Evolutionary conservation across 2,888 invertebrate genomes (phyloP).

Genomic region (Margaritifera margaritifera): DNA sequence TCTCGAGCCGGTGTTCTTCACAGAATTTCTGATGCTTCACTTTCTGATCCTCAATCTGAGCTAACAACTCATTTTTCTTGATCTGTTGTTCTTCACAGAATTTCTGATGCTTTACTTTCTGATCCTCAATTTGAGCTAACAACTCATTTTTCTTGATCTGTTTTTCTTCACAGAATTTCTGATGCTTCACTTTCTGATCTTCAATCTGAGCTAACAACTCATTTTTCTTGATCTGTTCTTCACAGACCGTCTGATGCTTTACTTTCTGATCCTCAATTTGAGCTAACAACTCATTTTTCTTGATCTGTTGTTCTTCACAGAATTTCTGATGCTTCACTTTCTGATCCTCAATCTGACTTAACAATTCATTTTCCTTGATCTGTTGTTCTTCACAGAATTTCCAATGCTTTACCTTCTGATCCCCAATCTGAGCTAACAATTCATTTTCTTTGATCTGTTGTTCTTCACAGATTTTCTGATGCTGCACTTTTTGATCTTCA

Average conservation of each 20-base stretch:
- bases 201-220: constrained; percentile 16
- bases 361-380: too few species aligned
- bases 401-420: background rate
- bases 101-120: too few species aligned
- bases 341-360: too few species aligned
- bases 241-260: constrained; percentile 13
- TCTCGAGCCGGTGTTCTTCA: too few species aligned
- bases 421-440: constrained; percentile 2
- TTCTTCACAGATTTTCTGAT: background rate
- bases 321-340: too few species aligned
- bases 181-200: constrained; percentile 28
- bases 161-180: too few species aligned
- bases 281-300: constrained; percentile 5
- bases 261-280: constrained; percentile 27
- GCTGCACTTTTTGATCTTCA: too few species aligned
- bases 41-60: constrained; percentile 1
- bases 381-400: too few species aligned
- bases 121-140: too few species aligned
- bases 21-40: too few species aligned
- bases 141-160: too few species aligned
- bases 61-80: background rate
- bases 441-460: background rate
- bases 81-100: background rate
- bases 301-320: too few species aligned
- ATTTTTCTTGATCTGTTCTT: background rate